phyloP scores from a whole-genome alignment of 2,888 invertebrate species.

The Aphidius colemani region DNA sequence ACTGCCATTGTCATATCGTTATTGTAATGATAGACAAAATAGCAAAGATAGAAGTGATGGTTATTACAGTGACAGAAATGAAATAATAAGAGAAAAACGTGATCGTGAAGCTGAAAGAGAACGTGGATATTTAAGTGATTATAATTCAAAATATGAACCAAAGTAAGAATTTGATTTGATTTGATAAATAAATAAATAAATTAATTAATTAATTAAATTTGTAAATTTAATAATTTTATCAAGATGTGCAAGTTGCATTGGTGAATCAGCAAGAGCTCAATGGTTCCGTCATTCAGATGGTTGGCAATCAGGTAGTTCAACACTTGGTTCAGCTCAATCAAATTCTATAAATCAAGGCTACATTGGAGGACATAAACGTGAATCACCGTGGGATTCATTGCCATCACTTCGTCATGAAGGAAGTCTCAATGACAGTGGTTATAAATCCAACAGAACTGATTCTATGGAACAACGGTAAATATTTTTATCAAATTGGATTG shows the following conservation, averaged over 20 bases:
- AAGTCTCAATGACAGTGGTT: conserved; percentile 85
- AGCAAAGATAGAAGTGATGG: conserved; percentile 79
- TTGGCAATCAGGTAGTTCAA: conserved; percentile 79
- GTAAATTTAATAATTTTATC: no score
- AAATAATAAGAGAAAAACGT: conserved; percentile 73
- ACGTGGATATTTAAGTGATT: conserved; percentile 80
- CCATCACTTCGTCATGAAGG: conserved; percentile 84
- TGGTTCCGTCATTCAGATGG: conserved; percentile 91
- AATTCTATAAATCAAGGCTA: conserved; percentile 55
- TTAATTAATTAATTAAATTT: neutral
- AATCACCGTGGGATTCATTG: conserved; percentile 84
- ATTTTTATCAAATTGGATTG: conserved; percentile 6
- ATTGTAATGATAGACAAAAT: conserved; percentile 65
- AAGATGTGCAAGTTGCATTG: conserved; percentile 83
- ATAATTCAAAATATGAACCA: conserved; percentile 71
- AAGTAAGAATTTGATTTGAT: conserved; percentile 20
- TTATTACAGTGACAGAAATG: conserved; percentile 89
- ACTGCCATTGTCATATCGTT: conserved; percentile 77
- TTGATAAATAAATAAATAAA: no score
- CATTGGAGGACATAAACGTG: conserved; percentile 67
- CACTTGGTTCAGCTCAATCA: conserved; percentile 67
- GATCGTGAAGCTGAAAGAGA: conserved; percentile 73
- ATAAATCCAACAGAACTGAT: conserved; percentile 83
- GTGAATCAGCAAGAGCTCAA: conserved; percentile 85
- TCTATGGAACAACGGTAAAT: conserved; percentile 84